Conservation (phyloP, 2,888 invertebrate species). For the Danaus chrysippus region DNA sequence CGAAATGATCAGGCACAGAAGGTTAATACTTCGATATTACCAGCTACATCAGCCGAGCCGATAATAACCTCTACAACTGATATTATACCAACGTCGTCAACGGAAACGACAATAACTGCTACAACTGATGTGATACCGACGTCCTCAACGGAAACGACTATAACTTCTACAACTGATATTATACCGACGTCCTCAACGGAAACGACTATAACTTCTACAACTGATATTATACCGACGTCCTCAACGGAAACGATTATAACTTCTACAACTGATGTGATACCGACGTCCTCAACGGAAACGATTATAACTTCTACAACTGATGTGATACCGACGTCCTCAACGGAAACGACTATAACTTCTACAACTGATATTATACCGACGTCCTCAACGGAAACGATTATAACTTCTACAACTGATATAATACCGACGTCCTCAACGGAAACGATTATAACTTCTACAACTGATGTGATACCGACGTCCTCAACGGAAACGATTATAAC, state of each 20-base stretch:
- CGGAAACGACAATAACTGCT: background rate
- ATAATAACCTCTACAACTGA: background rate
- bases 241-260: background rate
- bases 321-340: conserved; percentile 48
- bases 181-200: background rate
- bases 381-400: background rate
- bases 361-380: conserved; percentile 40
- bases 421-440: background rate
- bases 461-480: conserved; percentile 37
- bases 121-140: conserved; percentile 36
- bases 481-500: conserved; percentile 44
- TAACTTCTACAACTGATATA: background rate
- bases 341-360: conserved; percentile 58
- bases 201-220: background rate
- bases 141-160: conserved; percentile 38
- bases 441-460: background rate
- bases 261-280: background rate
- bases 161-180: conserved; percentile 52
- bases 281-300: background rate
- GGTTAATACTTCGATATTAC: too few species aligned
- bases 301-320: background rate
- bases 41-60: too few species aligned
- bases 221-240: background rate
- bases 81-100: background rate
- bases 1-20: too few species aligned